These are phyloP conservation scores for Dryocosmus kuriphilus DNA, from an alignment of 2,888 invertebrate genomes.

Conservation along the genomic window DNA sequence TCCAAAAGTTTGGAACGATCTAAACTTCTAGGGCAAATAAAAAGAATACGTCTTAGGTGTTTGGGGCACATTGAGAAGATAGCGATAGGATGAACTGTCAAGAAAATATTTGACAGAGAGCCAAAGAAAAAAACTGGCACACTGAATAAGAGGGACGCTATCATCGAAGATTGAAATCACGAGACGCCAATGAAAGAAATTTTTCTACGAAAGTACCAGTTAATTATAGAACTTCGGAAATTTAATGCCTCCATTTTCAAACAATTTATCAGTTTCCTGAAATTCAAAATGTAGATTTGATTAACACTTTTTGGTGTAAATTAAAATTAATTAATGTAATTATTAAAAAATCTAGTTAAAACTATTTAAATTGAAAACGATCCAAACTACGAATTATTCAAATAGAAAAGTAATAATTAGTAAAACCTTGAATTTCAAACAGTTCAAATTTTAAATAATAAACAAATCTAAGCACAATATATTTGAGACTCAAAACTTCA, in stretches of 20 bases:
- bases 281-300: background rate
- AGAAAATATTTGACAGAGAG: constrained; percentile 31
- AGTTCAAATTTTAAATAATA: no score
- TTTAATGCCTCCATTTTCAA: background rate
- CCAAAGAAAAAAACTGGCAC: constrained; percentile 30
- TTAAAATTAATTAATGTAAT: no score
- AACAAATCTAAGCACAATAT: no score
- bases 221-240: background rate
- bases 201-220: background rate
- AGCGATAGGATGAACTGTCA: constrained; percentile 34
- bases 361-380: no score
- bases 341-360: no score
- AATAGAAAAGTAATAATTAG: no score
- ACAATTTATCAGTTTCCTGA: background rate
- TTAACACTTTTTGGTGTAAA: no score
- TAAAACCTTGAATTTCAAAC: no score
- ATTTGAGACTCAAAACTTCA: no score
- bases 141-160: constrained; percentile 14
- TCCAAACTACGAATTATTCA: no score
- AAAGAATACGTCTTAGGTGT: constrained; percentile 11
- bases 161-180: constrained; percentile 23
- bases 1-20: background rate
- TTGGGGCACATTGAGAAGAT: constrained; percentile 32
- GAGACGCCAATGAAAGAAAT: background rate
- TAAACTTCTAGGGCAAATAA: constrained; percentile 27